Evolutionary conservation across 2,797 vertebrate species (phyloP).

Genomic region (Sus cebifrons): DNA sequence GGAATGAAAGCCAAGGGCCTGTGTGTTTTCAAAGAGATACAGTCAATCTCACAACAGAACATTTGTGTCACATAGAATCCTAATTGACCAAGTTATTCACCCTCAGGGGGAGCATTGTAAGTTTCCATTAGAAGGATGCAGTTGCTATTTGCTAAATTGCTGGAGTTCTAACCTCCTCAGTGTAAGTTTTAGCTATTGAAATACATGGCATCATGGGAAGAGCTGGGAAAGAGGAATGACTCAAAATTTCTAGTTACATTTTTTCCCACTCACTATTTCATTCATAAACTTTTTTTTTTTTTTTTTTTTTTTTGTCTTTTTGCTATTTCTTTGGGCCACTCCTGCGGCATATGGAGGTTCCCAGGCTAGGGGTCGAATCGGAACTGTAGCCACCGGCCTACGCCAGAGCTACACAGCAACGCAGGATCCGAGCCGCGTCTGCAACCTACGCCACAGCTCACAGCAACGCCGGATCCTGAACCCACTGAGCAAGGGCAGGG

Average conservation of each 20-base stretch:
- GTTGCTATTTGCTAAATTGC: slow-evolving; percentile 19
- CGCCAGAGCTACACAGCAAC: too few relatives aligned
- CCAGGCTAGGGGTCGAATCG: too few relatives aligned
- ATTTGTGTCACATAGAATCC: slow-evolving; percentile 70
- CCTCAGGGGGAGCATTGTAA: not conserved
- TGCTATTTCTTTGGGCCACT: too few relatives aligned
- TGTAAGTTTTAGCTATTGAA: not conserved
- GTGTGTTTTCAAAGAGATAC: slow-evolving; percentile 74
- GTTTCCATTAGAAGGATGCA: not conserved
- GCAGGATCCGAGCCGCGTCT: too few relatives aligned
- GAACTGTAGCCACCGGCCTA: too few relatives aligned
- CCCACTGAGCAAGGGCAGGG: too few relatives aligned
- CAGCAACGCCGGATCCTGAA: too few relatives aligned
- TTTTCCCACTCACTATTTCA: not conserved
- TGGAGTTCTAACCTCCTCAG: not conserved
- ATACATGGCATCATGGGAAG: not conserved
- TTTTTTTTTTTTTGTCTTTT: not conserved
- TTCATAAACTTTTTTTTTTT: not conserved
- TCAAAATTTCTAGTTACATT: not conserved
- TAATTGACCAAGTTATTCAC: not conserved
- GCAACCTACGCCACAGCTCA: too few relatives aligned
- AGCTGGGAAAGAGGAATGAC: not conserved
- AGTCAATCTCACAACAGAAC: slow-evolving; percentile 74
- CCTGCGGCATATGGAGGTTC: too few relatives aligned
- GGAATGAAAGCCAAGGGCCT: slow-evolving; percentile 81